phyloP scores from a whole-genome alignment of 2,888 invertebrate species.

The Strigamia maritima region DNA sequence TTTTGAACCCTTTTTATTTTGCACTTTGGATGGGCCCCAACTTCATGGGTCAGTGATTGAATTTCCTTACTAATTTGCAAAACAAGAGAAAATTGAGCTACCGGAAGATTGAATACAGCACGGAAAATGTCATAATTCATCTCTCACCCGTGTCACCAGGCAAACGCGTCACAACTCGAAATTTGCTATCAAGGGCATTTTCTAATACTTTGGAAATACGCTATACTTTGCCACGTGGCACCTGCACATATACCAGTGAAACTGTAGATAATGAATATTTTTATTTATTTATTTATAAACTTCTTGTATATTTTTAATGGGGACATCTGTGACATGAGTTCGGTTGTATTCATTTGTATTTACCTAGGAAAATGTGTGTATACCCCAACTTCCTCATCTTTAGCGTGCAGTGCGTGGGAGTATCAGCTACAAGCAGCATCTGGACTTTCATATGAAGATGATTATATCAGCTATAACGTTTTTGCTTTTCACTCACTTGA shows the following conservation, averaged over 20 bases:
- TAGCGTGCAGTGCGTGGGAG: slow-evolving; percentile 17
- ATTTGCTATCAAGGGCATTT: background rate
- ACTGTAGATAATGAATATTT: background rate
- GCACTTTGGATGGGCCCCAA: slow-evolving; percentile 27
- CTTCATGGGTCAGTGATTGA: slow-evolving; percentile 24
- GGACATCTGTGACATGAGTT: background rate
- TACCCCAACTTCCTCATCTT: slow-evolving; percentile 18
- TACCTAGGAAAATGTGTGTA: background rate
- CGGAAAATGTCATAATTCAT: slow-evolving; percentile 26
- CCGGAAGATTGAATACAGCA: slow-evolving; percentile 5
- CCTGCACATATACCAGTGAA: background rate
- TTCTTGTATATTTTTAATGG: background rate
- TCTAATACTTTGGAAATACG: background rate
- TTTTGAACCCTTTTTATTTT: slow-evolving; percentile 21
- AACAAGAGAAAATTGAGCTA: slow-evolving; percentile 29
- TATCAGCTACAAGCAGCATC: slow-evolving; percentile 2
- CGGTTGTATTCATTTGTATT: slow-evolving; percentile 5
- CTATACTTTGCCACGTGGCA: background rate
- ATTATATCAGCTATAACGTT: background rate
- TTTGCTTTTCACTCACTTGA: slow-evolving; percentile 18
- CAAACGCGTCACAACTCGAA: background rate
- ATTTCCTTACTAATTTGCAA: slow-evolving; percentile 29
- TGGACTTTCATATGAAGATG: background rate
- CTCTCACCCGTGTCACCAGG: background rate
- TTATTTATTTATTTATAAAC: background rate